phyloP scores from a whole-genome alignment of 2,797 vertebrate genomes.

The Urophycis tenuis region DNA sequence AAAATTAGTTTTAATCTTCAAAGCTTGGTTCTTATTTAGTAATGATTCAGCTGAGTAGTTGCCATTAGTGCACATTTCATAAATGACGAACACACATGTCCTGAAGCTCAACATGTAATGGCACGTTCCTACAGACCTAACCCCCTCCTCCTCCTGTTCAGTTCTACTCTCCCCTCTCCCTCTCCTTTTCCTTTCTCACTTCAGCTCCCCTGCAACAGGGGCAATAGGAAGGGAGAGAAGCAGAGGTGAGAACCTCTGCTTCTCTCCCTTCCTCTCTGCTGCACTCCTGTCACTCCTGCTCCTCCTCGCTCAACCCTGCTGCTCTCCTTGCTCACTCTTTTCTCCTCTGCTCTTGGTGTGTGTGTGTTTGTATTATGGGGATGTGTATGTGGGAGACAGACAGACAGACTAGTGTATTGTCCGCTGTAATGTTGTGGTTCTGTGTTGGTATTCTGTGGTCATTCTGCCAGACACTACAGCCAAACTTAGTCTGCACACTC shows the following conservation, averaged over 20 bases:
- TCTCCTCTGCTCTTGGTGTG: not conserved
- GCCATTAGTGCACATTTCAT: too few species aligned
- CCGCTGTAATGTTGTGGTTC: not conserved
- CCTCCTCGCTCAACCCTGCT: not conserved
- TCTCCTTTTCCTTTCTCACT: too few species aligned
- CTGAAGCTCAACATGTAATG: not conserved
- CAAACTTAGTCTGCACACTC: not conserved
- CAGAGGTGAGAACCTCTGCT: too few species aligned
- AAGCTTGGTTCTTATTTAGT: not conserved
- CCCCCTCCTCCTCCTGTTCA: not conserved
- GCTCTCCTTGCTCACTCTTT: not conserved
- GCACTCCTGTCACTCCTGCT: too few species aligned
- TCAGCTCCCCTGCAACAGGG: too few species aligned
- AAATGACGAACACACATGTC: not conserved
- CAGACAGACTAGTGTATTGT: not conserved
- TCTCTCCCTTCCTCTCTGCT: too few species aligned
- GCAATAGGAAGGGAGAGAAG: too few species aligned
- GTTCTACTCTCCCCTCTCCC: too few species aligned
- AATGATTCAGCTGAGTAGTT: too few species aligned
- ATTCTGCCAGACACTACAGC: not conserved
- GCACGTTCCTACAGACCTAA: not conserved
- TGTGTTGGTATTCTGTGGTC: conserved; percentile 1
- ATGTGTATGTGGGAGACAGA: not conserved
- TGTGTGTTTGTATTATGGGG: too few species aligned
- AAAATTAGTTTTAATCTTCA: not conserved